A percentile compares a stretch with the other conserved stretches of the same genome.
Evolutionary conservation across 2,797 vertebrate species (phyloP).

Genomic region (Perodicticus potto): DNA sequence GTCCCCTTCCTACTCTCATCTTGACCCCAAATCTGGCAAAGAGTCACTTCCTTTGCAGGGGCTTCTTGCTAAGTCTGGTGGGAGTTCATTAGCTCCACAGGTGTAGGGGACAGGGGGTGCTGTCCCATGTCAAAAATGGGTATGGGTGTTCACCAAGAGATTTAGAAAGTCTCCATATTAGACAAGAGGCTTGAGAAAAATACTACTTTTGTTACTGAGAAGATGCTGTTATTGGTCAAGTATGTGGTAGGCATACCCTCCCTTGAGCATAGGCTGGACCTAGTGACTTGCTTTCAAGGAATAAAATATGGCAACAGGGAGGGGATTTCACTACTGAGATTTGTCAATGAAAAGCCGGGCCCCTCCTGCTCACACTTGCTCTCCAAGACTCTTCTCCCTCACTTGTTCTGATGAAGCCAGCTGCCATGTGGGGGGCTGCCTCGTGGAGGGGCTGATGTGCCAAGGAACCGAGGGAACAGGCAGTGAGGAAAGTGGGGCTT

Average conservation of each 20-base stretch:
- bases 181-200: conserved; percentile 35
- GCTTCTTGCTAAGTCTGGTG: not conserved
- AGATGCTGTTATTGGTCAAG: conserved; percentile 20
- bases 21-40: not conserved
- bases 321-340: not conserved
- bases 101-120: not conserved
- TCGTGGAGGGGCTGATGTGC: not conserved
- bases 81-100: not conserved
- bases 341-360: not conserved
- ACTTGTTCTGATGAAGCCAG: not conserved
- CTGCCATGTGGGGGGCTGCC: not conserved
- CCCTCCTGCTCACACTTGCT: not conserved
- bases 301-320: conserved; percentile 5
- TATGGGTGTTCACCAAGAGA: not conserved
- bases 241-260: conserved; percentile 6
- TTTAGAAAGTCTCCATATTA: conserved; percentile 44
- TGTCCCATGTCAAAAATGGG: not conserved
- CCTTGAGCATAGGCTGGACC: not conserved
- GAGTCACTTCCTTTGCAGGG: not conserved
- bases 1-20: too few species aligned
- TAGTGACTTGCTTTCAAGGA: conserved; percentile 43
- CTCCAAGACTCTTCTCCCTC: not conserved
- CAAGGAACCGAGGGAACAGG: not conserved
- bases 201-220: conserved; percentile 57
- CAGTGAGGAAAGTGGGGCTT: not conserved